phyloP scores from a whole-genome alignment of 1,140 invertebrate species.

The Atopsyche davidsoni region DNA sequence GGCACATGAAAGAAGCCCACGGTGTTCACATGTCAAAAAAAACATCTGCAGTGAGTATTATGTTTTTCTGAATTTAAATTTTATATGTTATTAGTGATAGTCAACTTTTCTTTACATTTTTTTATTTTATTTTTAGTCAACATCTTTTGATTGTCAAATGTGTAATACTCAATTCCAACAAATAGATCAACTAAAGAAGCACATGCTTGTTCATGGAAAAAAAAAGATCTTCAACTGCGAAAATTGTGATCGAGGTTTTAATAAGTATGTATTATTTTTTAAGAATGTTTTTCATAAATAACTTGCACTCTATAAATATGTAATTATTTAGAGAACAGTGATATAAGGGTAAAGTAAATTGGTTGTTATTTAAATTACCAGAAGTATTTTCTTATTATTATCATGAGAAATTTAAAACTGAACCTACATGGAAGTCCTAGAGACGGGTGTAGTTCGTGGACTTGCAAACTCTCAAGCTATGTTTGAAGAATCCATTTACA shows the following conservation, averaged over 20 bases:
- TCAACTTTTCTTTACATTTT: background rate
- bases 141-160: slow-evolving; percentile 13
- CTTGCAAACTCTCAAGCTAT: too few species aligned
- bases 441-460: too few species aligned
- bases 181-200: slow-evolving; percentile 19
- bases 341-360: too few species aligned
- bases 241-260: slow-evolving; percentile 20
- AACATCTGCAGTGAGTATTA: slow-evolving; percentile 5
- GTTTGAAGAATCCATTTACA: too few species aligned
- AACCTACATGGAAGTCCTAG: slow-evolving; percentile 1
- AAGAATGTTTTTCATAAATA: background rate
- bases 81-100: background rate
- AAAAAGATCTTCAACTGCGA: slow-evolving; percentile 25
- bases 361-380: too few species aligned
- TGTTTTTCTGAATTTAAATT: background rate
- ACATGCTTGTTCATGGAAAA: slow-evolving; percentile 19
- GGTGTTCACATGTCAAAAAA: slow-evolving; percentile 8
- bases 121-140: slow-evolving; percentile 2
- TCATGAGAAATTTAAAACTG: background rate
- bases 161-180: slow-evolving; percentile 15
- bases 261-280: slow-evolving; percentile 12
- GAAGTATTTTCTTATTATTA: slow-evolving; percentile 8
- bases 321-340: too few species aligned
- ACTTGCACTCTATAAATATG: too few species aligned
- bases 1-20: slow-evolving; percentile 18